Conservation (phyloP, 2,888 invertebrate species). For the Conomelus anceps region DNA sequence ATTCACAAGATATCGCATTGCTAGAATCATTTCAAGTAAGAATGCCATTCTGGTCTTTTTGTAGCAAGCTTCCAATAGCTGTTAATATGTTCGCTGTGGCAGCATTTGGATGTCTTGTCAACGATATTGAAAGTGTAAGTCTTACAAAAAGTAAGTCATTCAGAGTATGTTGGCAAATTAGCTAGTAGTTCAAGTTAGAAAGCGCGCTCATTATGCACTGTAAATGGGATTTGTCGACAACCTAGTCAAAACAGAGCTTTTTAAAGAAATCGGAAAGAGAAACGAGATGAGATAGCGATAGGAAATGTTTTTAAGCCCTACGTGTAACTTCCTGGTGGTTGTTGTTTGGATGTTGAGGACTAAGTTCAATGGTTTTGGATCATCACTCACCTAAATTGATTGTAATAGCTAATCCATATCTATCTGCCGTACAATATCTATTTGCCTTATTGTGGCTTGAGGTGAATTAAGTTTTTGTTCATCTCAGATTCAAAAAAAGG, state of each 20-base stretch:
- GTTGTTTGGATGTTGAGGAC: too few relatives aligned
- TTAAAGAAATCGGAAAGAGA: background rate
- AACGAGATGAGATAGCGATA: background rate
- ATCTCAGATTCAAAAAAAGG: too few relatives aligned
- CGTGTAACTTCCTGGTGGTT: too few relatives aligned
- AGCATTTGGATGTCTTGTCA: background rate
- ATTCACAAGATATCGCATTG: too few relatives aligned
- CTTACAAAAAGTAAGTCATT: background rate
- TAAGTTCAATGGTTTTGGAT: too few relatives aligned
- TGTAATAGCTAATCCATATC: too few relatives aligned
- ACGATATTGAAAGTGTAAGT: background rate
- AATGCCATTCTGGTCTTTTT: background rate
- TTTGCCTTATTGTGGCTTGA: too few relatives aligned
- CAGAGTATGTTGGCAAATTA: background rate
- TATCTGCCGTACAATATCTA: too few relatives aligned
- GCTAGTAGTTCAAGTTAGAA: background rate
- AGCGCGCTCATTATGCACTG: background rate
- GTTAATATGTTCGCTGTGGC: background rate
- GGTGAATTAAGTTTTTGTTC: too few relatives aligned
- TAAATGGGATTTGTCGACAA: background rate
- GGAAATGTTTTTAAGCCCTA: too few relatives aligned
- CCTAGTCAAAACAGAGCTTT: background rate
- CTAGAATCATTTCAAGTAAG: too few relatives aligned
- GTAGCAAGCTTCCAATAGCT: background rate
- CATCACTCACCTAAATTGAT: too few relatives aligned